phyloP scores from a whole-genome alignment of 1,140 invertebrate species.

The Steinernema khuongi region DNA sequence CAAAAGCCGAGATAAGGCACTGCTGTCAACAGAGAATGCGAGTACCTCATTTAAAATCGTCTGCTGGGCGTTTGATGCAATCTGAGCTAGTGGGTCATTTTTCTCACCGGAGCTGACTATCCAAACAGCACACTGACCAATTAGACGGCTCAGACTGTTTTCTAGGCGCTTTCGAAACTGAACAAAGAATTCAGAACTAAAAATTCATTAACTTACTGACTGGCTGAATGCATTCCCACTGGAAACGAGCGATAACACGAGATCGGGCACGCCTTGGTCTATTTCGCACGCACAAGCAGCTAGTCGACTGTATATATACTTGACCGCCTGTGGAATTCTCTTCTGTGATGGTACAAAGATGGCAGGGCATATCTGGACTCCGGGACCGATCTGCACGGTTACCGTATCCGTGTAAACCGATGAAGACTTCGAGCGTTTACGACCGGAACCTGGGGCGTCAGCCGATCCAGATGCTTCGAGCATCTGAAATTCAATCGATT shows the following conservation, averaged over 20 bases:
- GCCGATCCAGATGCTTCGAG: neutral
- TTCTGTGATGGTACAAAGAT: constrained; percentile 27
- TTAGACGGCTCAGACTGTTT: neutral
- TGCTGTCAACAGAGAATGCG: neutral
- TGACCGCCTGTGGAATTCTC: constrained; percentile 36
- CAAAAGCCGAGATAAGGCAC: neutral
- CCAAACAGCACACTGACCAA: constrained; percentile 33
- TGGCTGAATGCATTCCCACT: constrained; percentile 48
- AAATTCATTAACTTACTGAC: constrained; percentile 29
- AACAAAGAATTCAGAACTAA: neutral
- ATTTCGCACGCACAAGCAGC: constrained; percentile 39
- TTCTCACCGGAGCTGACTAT: constrained; percentile 27
- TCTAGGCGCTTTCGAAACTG: constrained; percentile 21
- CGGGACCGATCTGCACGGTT: neutral
- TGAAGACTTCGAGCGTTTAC: neutral
- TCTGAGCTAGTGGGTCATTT: constrained; percentile 14
- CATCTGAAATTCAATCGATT: neutral
- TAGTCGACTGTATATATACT: constrained; percentile 43
- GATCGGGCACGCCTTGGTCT: constrained; percentile 50
- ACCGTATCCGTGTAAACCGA: neutral
- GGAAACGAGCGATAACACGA: constrained; percentile 48
- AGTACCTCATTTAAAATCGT: constrained; percentile 20
- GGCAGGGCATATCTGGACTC: constrained; percentile 32
- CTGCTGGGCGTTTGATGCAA: neutral
- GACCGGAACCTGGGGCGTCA: neutral